Evolutionary conservation across 2,888 invertebrate species (phyloP).

Genomic region (Leptinotarsa juncta): DNA sequence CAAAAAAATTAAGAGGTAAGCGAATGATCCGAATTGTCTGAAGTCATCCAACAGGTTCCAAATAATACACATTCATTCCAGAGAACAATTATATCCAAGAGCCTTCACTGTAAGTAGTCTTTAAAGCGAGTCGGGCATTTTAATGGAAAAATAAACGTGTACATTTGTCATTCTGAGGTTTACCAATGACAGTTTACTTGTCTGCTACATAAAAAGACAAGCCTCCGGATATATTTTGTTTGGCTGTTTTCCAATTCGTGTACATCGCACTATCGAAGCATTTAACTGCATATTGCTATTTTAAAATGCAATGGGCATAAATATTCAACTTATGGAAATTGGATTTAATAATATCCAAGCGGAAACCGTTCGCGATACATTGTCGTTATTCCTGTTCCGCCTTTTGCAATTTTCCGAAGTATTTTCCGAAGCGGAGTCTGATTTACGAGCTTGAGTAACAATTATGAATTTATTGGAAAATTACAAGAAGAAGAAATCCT

Average conservation of each 20-base stretch:
- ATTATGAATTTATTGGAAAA: conserved; percentile 42
- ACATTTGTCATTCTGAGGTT: conserved; percentile 58
- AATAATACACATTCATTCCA: conserved; percentile 30
- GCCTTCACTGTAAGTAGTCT: conserved; percentile 36
- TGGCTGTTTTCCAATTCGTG: conserved; percentile 59
- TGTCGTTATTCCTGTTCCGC: conserved; percentile 42
- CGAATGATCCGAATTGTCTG: not conserved
- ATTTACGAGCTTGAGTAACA: conserved; percentile 39
- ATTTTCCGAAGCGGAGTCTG: conserved; percentile 37
- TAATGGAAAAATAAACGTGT: conserved; percentile 57
- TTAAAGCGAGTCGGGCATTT: conserved; percentile 38
- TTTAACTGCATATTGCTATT: conserved; percentile 52
- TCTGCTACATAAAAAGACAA: conserved; percentile 51
- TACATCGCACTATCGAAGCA: conserved; percentile 52
- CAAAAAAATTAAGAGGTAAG: too few species aligned
- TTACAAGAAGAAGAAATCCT: conserved; percentile 30
- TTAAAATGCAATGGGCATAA: conserved; percentile 52
- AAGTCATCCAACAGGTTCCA: conserved; percentile 8
- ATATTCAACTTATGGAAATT: conserved; percentile 53
- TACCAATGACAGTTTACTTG: conserved; percentile 44
- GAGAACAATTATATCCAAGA: conserved; percentile 39
- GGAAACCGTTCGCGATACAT: conserved; percentile 44
- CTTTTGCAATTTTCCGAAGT: conserved; percentile 38
- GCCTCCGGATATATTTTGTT: conserved; percentile 50
- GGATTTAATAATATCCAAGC: conserved; percentile 51